Conservation (phyloP, 2,797 vertebrate genomes). For the Merluccius polli region DNA sequence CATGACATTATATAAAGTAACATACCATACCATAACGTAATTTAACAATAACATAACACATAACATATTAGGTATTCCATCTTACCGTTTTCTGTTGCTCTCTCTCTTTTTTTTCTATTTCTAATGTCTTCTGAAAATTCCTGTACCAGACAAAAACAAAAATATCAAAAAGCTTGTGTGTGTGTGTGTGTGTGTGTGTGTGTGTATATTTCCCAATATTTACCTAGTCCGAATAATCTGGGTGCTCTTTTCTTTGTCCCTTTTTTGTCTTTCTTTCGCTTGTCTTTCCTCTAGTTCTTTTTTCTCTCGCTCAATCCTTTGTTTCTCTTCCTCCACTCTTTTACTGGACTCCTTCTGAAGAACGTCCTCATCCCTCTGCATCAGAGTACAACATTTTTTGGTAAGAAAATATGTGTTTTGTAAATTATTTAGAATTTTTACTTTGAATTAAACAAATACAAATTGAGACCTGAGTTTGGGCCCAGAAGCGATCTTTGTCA, state of each 20-base stretch:
- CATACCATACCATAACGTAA: neutral
- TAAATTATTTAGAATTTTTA: no score
- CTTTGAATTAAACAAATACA: neutral
- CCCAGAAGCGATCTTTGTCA: constrained; percentile 88
- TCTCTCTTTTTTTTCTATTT: constrained; percentile 43
- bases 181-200: neutral
- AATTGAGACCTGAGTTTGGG: constrained; percentile 78
- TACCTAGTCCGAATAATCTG: constrained; percentile 77
- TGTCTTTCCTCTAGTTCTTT: constrained; percentile 75
- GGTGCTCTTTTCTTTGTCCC: constrained; percentile 60
- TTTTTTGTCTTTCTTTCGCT: constrained; percentile 68
- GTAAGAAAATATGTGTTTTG: neutral
- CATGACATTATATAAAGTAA: neutral
- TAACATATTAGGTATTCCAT: neutral
- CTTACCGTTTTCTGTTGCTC: neutral
- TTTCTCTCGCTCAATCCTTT: constrained; percentile 70
- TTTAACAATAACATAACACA: neutral
- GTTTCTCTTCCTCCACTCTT: constrained; percentile 63
- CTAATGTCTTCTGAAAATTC: constrained; percentile 66
- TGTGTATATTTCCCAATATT: constrained; percentile 29
- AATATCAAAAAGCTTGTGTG: neutral
- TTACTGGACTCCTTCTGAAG: constrained; percentile 72
- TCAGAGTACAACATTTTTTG: no score
- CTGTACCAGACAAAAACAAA: neutral
- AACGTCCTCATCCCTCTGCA: constrained; percentile 81